Evolutionary conservation across 2,797 vertebrate species (phyloP).

Genomic region (Tenualosa thibaudeaui): DNA sequence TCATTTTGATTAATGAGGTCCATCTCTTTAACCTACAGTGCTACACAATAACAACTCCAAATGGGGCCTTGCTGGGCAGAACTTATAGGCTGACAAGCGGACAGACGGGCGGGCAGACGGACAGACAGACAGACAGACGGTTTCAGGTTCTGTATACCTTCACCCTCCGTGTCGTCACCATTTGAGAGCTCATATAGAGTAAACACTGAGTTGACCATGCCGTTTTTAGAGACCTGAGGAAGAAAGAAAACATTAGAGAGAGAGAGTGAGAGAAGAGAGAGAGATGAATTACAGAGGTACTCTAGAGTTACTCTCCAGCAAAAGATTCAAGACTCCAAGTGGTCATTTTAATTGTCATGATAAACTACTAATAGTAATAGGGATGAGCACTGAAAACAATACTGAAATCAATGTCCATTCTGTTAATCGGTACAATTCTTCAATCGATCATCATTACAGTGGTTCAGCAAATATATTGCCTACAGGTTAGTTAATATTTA

Average conservation of each 20-base stretch:
- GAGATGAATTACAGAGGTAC: background rate
- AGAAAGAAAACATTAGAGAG: background rate
- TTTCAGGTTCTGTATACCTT: slow-evolving; percentile 77
- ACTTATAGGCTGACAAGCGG: background rate
- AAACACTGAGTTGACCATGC: slow-evolving; percentile 93
- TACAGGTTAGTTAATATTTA: no score
- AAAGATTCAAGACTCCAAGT: no score
- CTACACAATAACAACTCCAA: background rate
- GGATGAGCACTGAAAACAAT: no score
- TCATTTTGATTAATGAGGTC: no score
- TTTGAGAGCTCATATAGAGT: slow-evolving; percentile 90
- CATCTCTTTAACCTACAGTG: no score
- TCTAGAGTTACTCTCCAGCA: no score
- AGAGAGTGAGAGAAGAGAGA: background rate
- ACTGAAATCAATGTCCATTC: no score
- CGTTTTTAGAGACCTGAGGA: slow-evolving; percentile 85
- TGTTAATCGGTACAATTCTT: no score
- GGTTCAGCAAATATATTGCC: no score
- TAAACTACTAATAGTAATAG: no score
- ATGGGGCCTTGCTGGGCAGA: background rate
- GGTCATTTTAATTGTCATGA: no score
- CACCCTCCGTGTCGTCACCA: slow-evolving; percentile 88
- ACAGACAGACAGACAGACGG: background rate
- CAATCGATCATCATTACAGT: no score
- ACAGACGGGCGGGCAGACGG: background rate